Evolutionary conservation across 2,888 invertebrate species (phyloP), one percentile per base, ranked within the genome.

Genomic region (Pecten maximus): DNA sequence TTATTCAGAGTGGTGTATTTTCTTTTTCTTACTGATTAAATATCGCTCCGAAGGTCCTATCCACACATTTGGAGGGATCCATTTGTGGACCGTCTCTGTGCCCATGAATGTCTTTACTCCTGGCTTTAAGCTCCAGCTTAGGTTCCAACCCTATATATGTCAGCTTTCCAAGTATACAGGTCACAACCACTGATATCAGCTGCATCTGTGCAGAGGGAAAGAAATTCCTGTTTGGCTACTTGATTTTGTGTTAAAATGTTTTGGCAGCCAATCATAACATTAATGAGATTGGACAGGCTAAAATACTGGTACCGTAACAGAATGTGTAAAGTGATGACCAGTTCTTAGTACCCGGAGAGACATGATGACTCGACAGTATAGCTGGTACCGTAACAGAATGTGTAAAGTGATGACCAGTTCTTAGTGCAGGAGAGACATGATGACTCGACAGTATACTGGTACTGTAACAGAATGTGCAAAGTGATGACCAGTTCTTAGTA

Each of bases 41-140:
- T 90, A 90, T 39, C 89, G 91, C 8, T 93, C 92, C 19, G 93
- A 91, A 19, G 96, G 95, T 10, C 96, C 96, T 6, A 95, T 93
- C 96, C 96, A 96, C 0, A 95, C 92, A 90, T 96, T 96, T 28
- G 95, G 95, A 88, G 91, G 91, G 28, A 91, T 87, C 94, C 95
- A 94, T 40, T 91, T 94, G 87, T 95, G 93, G 3, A 95, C 90
- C 0, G 94, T 95, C 90, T 96, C 95, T 86, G 92, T 92, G 0
- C 96, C 96, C 6, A 94, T 88, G 87, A 94, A 95, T 19, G 96
- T 96, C 50, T 92, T 93, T 16, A 95, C 91, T 60, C 91, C 93
- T 44, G 90, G 90, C 88, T 90, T 91, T 35, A n/a, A 94, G 88
- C 10, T 91, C 60, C 74, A 94, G 91, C 23, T 89, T 40, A 10